Percentiles rank a stretch among this genome's conserved stretches.
These are phyloP conservation scores for Syrrhaptes paradoxus DNA, from an alignment of 2,113 vertebrate genomes.

Conservation along the genomic window DNA sequence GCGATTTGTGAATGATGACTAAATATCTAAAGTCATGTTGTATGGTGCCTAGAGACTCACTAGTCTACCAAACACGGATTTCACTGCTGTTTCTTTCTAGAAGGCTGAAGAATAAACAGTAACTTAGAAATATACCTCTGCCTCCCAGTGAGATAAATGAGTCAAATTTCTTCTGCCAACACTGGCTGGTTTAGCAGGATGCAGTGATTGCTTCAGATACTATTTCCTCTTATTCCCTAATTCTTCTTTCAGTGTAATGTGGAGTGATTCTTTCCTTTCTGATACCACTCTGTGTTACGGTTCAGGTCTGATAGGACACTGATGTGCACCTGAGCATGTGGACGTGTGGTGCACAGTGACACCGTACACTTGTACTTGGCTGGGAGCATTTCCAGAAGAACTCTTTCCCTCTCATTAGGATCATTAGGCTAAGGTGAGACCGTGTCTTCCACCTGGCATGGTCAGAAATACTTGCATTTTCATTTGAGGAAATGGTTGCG, in stretches of 20 bases:
- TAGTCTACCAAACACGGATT: not conserved
- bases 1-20: not conserved
- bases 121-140: not conserved
- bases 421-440: not conserved
- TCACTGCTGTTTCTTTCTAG: not conserved
- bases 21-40: not conserved
- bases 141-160: not conserved
- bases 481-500: not conserved
- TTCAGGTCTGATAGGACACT: not conserved
- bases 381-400: not conserved
- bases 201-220: not conserved
- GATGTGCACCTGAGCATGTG: not conserved
- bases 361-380: not conserved
- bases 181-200: not conserved
- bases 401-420: not conserved
- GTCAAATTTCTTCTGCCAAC: not conserved
- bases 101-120: not conserved
- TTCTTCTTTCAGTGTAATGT: fast-evolving
- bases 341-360: not conserved
- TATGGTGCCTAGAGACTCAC: not conserved
- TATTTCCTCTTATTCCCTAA: not conserved
- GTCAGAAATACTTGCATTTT: not conserved
- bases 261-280: not conserved
- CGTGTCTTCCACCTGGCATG: not conserved
- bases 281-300: not conserved